These are phyloP conservation scores for Todiramphus saurophagus DNA, from an alignment of 2,113 vertebrate species.

Conservation along the genomic window DNA sequence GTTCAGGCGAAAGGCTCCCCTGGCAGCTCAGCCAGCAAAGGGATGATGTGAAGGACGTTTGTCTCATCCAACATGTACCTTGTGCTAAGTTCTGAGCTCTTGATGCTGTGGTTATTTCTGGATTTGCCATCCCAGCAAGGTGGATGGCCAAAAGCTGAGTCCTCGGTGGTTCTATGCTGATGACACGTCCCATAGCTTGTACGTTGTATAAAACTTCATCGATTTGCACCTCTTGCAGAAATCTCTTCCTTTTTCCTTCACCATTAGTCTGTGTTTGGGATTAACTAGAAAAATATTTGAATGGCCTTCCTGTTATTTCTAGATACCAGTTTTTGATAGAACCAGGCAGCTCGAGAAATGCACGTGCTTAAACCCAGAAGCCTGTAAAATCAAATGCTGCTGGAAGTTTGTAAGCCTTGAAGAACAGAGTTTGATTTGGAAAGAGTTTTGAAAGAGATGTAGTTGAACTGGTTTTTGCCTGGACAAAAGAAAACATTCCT, in stretches of 20 bases:
- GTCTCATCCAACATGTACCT: neutral
- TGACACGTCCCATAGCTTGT: accelerated
- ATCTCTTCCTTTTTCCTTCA: neutral
- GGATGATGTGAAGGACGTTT: neutral
- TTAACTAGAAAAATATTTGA: neutral
- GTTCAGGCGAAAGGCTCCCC: neutral
- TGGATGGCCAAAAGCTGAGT: neutral
- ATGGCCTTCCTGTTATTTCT: neutral
- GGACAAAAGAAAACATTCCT: neutral
- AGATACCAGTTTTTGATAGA: neutral
- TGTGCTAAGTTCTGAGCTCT: neutral
- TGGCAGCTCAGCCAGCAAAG: neutral
- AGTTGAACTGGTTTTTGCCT: neutral
- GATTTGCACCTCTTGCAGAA: neutral
- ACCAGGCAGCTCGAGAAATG: neutral
- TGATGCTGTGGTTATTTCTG: neutral
- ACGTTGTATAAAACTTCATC: neutral
- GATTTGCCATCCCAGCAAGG: neutral
- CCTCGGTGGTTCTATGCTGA: neutral
- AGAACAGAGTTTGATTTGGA: neutral
- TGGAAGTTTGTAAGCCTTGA: neutral
- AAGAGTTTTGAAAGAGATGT: neutral
- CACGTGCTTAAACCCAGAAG: neutral
- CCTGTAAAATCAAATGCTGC: neutral
- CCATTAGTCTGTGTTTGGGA: neutral